phyloP scores from a whole-genome alignment of 2,113 vertebrate genomes.

The Corythoichthys haematopterus region DNA sequence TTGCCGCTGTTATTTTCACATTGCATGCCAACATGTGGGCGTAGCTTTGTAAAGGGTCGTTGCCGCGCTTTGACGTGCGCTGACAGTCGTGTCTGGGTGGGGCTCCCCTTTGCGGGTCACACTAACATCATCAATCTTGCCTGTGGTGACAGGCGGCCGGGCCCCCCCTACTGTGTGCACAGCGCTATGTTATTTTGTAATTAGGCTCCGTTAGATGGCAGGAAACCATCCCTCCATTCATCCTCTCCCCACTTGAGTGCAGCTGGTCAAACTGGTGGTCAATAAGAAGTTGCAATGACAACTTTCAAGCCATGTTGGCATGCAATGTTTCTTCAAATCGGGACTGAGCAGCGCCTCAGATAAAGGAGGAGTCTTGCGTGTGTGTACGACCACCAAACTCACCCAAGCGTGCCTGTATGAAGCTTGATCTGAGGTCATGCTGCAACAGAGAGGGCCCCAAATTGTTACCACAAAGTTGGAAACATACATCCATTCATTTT shows the following conservation, averaged over 20 bases:
- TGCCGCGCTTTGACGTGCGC: conserved; percentile 52
- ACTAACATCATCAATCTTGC: conserved; percentile 83
- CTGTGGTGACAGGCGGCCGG: conserved; percentile 64
- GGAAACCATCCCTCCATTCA: conserved; percentile 71
- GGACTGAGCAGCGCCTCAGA: not conserved
- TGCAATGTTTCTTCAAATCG: not conserved
- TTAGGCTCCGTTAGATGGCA: conserved; percentile 77
- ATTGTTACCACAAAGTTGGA: not conserved
- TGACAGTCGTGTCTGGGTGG: conserved; percentile 71
- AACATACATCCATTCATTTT: not conserved
- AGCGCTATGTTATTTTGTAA: conserved; percentile 82
- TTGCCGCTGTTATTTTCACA: conserved; percentile 28
- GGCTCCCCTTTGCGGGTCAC: conserved; percentile 74
- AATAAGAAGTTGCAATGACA: conserved; percentile 24
- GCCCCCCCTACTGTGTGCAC: conserved; percentile 68
- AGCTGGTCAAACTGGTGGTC: conserved; percentile 23
- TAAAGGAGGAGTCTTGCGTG: not conserved
- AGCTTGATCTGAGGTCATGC: not conserved
- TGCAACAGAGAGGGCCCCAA: not conserved
- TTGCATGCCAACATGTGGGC: conserved; percentile 17
- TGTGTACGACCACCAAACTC: not conserved
- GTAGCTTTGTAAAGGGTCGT: conserved; percentile 32
- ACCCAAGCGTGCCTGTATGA: not conserved
- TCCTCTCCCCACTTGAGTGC: conserved; percentile 18
- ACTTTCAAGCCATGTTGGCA: conserved; percentile 11